phyloP scores from a whole-genome alignment of 2,888 invertebrate genomes.

The Stegophylla sp. region DNA sequence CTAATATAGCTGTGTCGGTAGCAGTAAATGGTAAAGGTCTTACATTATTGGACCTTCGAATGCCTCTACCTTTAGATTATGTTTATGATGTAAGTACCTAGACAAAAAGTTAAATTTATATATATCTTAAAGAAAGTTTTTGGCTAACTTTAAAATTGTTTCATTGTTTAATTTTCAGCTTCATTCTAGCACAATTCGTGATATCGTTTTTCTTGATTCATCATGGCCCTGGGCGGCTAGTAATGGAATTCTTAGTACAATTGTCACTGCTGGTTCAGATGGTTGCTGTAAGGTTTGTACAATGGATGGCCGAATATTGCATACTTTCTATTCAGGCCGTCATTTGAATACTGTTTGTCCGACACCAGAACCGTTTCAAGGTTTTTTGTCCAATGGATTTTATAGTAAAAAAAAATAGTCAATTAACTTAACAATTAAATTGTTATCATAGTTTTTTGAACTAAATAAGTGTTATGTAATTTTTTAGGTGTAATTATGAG shows the following conservation, averaged over 20 bases:
- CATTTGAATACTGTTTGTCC: constrained; percentile 66
- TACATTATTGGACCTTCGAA: constrained; percentile 66
- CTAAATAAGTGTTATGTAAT: constrained; percentile 1
- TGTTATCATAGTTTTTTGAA: background rate
- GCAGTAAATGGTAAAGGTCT: constrained; percentile 67
- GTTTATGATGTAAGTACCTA: constrained; percentile 66
- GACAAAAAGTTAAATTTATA: background rate
- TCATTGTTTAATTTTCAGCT: constrained; percentile 63
- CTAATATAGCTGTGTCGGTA: constrained; percentile 67
- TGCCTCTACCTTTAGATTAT: constrained; percentile 67
- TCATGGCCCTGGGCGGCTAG: constrained; percentile 68
- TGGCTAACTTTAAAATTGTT: constrained; percentile 8
- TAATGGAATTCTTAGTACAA: constrained; percentile 64
- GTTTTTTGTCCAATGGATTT: constrained; percentile 65
- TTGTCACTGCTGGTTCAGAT: constrained; percentile 65
- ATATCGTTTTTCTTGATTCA: constrained; percentile 66
- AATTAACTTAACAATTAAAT: background rate
- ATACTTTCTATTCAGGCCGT: constrained; percentile 66
- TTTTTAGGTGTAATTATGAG: constrained; percentile 65
- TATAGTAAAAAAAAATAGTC: constrained; percentile 64
- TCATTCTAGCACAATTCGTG: constrained; percentile 66
- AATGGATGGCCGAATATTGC: constrained; percentile 66
- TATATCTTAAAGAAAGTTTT: background rate
- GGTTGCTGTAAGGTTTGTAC: constrained; percentile 66
- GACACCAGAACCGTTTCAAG: constrained; percentile 66